Percentiles rank a stretch among this genome's conserved stretches.
Conservation (phyloP, 2,113 vertebrate genomes). For the Hassar affinis region DNA sequence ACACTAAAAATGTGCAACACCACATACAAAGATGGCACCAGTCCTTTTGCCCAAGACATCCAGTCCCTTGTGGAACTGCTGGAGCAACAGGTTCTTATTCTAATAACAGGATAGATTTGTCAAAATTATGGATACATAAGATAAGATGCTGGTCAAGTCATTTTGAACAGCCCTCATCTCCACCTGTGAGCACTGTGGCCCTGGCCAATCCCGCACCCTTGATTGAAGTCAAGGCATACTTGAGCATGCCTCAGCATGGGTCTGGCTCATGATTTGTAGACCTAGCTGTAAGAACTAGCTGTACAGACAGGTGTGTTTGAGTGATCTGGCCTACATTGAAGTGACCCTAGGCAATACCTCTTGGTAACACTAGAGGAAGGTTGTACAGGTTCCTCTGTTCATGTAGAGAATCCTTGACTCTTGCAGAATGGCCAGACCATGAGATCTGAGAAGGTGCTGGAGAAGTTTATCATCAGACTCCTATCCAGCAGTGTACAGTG, state of each 20-base stretch:
- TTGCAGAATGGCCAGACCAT: neutral
- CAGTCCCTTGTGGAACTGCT: neutral
- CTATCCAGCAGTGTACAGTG: neutral
- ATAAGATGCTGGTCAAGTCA: neutral
- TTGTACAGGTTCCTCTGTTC: neutral
- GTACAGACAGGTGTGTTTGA: neutral
- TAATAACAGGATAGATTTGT: neutral
- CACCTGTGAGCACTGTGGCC: neutral
- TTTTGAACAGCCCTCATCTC: neutral
- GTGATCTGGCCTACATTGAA: neutral
- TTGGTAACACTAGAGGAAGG: neutral
- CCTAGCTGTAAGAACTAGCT: neutral
- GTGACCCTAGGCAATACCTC: neutral
- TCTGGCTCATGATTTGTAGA: neutral
- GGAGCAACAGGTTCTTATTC: neutral
- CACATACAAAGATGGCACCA: neutral
- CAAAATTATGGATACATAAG: neutral
- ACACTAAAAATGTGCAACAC: neutral
- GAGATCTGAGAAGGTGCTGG: neutral
- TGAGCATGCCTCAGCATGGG: neutral
- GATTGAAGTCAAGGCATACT: neutral
- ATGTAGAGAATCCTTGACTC: conserved; percentile 1
- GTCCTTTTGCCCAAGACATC: neutral
- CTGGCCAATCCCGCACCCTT: neutral
- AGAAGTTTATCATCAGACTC: neutral